Evolutionary conservation across 92 coral and sea anemone genomes (phyloP).

Genomic region (Parazoanthus darwini): DNA sequence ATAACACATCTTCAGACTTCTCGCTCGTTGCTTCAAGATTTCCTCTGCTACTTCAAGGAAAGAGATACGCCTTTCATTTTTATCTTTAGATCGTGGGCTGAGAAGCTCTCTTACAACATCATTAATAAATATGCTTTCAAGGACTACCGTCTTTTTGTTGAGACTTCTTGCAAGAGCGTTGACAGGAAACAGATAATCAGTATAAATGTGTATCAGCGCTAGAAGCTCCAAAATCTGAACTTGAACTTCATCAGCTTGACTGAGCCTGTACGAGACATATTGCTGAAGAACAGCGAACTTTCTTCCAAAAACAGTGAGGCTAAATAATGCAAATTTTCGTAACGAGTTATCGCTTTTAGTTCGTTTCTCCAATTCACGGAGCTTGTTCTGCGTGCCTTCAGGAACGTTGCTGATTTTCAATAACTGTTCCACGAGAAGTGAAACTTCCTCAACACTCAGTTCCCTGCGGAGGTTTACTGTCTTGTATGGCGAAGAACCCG

Average conservation of each 20-base stretch:
- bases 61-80: conserved; percentile 66
- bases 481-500: conserved; percentile 65
- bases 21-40: conserved; percentile 60
- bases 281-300: conserved; percentile 52
- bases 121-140: conserved; percentile 63
- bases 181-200: conserved; percentile 70
- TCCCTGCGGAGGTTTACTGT: conserved; percentile 67
- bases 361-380: conserved; percentile 35
- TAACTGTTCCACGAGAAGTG: conserved; percentile 56
- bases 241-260: conserved; percentile 61
- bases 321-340: conserved; percentile 72
- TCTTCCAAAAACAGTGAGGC: conserved; percentile 73
- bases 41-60: conserved; percentile 86
- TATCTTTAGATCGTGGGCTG: conserved; percentile 63
- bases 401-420: conserved; percentile 41
- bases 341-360: conserved; percentile 32
- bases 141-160: conserved; percentile 46
- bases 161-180: conserved; percentile 62
- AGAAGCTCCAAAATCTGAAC: conserved; percentile 61
- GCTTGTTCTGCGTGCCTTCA: conserved; percentile 44
- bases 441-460: conserved; percentile 52
- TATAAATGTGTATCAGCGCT: conserved; percentile 67
- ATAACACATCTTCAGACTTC: not conserved
- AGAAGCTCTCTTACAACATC: conserved; percentile 69
- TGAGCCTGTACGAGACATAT: conserved; percentile 63